Evolutionary conservation across 2,113 vertebrate species (phyloP).

Genomic region (Clarias gariepinus): DNA sequence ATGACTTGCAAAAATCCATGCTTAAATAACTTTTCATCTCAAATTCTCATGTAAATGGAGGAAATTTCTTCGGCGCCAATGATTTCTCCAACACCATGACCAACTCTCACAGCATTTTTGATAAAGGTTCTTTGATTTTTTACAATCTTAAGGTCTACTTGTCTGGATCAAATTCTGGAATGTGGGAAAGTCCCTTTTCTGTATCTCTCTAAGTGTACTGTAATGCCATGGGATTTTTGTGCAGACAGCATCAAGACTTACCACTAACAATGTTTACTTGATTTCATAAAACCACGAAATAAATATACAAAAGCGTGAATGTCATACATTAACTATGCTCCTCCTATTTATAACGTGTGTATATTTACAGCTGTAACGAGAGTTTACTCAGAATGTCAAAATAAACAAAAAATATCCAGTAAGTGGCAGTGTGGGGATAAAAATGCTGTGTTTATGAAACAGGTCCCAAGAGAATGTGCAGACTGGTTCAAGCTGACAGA

Average conservation of each 20-base stretch:
- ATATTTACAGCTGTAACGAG: no score
- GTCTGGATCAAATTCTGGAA: no score
- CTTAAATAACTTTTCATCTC: no score
- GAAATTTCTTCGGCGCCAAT: no score
- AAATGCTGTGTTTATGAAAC: neutral
- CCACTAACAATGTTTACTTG: neutral
- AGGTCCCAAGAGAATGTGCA: neutral
- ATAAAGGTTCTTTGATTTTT: no score
- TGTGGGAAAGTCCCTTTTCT: neutral
- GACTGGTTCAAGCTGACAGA: neutral
- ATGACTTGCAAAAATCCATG: no score
- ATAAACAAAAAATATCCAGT: neutral
- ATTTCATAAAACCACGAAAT: no score
- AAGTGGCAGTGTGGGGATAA: neutral
- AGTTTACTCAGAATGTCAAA: neutral
- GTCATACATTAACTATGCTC: neutral
- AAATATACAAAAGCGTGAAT: neutral
- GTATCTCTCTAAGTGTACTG: neutral
- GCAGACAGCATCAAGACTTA: neutral
- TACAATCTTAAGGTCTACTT: no score
- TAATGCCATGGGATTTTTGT: neutral
- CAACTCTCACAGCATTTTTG: no score
- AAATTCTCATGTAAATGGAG: no score
- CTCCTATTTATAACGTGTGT: neutral
- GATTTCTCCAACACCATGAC: no score